Conservation (phyloP, 2,113 vertebrate species). For the Astatotilapia flaviijosephi region DNA sequence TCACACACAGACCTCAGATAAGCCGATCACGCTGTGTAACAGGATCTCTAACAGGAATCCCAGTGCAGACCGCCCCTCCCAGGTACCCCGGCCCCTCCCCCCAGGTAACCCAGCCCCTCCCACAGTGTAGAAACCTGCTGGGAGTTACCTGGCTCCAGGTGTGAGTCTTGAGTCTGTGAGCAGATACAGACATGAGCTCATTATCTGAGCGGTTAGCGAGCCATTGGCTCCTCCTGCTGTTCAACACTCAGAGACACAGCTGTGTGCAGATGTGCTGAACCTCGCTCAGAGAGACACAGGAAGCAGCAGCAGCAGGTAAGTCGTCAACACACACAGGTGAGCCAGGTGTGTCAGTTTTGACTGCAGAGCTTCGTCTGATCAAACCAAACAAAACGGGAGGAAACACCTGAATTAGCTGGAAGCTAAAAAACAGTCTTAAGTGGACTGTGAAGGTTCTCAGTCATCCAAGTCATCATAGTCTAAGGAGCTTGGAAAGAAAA, state of each 20-base stretch:
- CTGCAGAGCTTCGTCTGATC: too few species aligned
- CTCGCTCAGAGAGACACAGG: background rate
- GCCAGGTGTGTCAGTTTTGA: background rate
- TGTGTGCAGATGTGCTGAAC: background rate
- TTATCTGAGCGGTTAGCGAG: background rate
- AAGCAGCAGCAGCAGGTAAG: background rate
- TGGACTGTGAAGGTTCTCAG: too few species aligned
- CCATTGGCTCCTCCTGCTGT: background rate
- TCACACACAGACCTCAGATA: background rate
- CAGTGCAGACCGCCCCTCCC: background rate
- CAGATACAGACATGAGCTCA: background rate
- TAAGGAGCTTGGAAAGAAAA: too few species aligned
- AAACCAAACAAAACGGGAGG: too few species aligned
- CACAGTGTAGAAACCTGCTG: background rate
- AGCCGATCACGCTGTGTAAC: background rate
- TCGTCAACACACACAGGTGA: background rate
- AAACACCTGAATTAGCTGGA: too few species aligned
- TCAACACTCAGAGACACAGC: background rate
- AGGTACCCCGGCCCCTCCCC: background rate
- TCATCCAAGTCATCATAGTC: too few species aligned
- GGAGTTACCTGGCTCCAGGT: background rate
- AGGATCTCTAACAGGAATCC: background rate
- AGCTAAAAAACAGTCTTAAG: too few species aligned
- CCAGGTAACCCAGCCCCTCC: background rate
- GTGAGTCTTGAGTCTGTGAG: background rate